Evolutionary conservation across 2,113 vertebrate genomes (phyloP), one percentile per base, ranked within the genome.

Genomic region (Channa maculata): DNA sequence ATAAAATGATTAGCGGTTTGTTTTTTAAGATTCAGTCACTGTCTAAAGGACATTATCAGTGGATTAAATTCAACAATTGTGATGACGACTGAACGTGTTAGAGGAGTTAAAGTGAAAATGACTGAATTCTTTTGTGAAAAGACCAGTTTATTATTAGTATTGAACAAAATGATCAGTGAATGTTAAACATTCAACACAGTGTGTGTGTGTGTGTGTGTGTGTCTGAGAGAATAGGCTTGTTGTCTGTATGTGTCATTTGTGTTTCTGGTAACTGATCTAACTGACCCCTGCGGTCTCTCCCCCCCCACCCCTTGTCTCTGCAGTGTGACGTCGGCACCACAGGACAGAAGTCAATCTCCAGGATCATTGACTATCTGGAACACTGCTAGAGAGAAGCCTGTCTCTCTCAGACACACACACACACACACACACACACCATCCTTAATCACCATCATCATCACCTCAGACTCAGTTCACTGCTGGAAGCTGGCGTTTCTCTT

Each of bases 281-380:
- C 14, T 64, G 37, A 57, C 33, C 41, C 8, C 12, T 73, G 0
- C 39, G 45, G 44, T 66, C 8, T 71, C 54, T 24, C 24, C 24
- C 24, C 24, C 24, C 24, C 24, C 24, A 24, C 24, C 24, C 24
- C 24, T 24, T 24, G 24, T 24, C 24, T 24, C 70, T 62, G 15
- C 93, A 99, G 98, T 99, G 98, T 93, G 97, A 98, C 87, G 95
- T 98, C 80, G 97, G 96, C 95, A 98, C 98, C 80, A 92, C 97
- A 39, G 98, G 98, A 89, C 97, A 99, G 95, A 99, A 99, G 90
- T 98, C 97, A 70, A 98, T 99, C 94, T 98, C 97, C 84, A 94
- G 96, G 92, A 96, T 99, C 93, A 99, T 99, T 86, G 98, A 99
- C 82, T 99, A 98, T 92, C 96, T 99, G 95, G 97, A 99, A 93